These are phyloP conservation scores for Chionodraco myersi DNA, from an alignment of 2,113 vertebrate genomes.

Conservation along the genomic window DNA sequence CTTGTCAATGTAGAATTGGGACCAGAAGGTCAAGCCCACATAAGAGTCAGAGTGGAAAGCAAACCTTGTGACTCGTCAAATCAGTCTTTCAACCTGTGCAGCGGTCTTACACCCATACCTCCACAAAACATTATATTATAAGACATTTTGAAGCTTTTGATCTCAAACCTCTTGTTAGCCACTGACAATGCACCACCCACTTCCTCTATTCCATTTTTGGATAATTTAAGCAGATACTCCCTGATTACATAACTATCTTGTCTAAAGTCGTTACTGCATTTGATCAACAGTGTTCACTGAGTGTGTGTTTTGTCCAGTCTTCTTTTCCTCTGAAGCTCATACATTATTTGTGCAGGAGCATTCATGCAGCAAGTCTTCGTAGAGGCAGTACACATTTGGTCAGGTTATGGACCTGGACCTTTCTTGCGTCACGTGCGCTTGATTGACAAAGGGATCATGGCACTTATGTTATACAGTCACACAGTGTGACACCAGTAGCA, in stretches of 20 bases:
- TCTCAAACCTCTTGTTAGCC: not conserved
- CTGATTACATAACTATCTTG: constrained; percentile 50
- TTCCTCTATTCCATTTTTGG: constrained; percentile 7
- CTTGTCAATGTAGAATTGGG: not conserved
- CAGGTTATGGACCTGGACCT: constrained; percentile 1
- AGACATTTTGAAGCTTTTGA: not conserved
- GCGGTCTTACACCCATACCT: not conserved
- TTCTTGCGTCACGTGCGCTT: not conserved
- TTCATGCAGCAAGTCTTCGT: not conserved
- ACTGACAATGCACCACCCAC: not conserved
- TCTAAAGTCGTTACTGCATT: constrained; percentile 44
- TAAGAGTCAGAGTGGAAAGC: not conserved
- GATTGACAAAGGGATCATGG: constrained; percentile 17
- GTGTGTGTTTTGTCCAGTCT: constrained; percentile 18
- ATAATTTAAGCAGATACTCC: constrained; percentile 38
- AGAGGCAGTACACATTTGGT: constrained; percentile 1
- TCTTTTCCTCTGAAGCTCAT: constrained; percentile 13
- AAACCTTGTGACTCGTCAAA: not conserved
- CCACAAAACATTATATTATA: not conserved
- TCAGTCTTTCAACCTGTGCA: not conserved
- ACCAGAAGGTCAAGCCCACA: not conserved
- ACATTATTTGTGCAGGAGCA: constrained; percentile 18
- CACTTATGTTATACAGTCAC: constrained; percentile 24
- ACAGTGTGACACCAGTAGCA: constrained; percentile 11
- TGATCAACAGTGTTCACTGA: constrained; percentile 10